Percentiles rank a stretch among this genome's conserved stretches.
Evolutionary conservation across 2,113 vertebrate species (phyloP).

Genomic region (Elephantulus edwardii): DNA sequence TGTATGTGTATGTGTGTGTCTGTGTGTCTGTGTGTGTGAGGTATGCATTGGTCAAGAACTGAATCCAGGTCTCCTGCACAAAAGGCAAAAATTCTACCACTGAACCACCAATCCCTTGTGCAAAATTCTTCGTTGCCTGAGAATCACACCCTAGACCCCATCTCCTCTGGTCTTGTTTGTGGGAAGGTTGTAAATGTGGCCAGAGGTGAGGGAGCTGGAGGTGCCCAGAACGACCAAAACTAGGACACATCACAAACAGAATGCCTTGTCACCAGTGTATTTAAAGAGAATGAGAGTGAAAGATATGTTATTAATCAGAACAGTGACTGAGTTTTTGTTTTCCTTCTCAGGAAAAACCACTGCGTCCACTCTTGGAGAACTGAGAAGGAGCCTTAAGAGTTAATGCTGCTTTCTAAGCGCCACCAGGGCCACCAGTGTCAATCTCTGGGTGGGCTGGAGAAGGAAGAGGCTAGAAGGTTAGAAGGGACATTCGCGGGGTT

Average conservation of each 20-base stretch:
- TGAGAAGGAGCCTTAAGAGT: neutral
- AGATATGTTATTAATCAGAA: neutral
- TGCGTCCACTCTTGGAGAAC: neutral
- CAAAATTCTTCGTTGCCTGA: neutral
- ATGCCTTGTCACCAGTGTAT: neutral
- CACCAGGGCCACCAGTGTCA: neutral
- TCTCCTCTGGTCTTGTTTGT: fast-evolving
- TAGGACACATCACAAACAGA: neutral
- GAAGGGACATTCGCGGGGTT: no score
- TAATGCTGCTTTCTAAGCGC: neutral
- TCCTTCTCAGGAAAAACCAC: neutral
- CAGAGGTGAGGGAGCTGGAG: no score
- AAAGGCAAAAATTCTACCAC: no score
- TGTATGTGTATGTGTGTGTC: neutral
- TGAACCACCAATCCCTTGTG: neutral
- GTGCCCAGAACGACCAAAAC: neutral
- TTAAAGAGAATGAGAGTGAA: neutral
- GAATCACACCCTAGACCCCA: neutral
- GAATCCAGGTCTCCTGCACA: neutral
- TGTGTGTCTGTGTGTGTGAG: neutral
- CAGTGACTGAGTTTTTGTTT: neutral
- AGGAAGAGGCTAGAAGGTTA: neutral
- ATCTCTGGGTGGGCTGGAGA: neutral
- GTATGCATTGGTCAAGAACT: neutral
- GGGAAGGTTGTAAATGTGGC: neutral